phyloP scores from a whole-genome alignment of 2,113 vertebrate species.

The Lota lota region DNA sequence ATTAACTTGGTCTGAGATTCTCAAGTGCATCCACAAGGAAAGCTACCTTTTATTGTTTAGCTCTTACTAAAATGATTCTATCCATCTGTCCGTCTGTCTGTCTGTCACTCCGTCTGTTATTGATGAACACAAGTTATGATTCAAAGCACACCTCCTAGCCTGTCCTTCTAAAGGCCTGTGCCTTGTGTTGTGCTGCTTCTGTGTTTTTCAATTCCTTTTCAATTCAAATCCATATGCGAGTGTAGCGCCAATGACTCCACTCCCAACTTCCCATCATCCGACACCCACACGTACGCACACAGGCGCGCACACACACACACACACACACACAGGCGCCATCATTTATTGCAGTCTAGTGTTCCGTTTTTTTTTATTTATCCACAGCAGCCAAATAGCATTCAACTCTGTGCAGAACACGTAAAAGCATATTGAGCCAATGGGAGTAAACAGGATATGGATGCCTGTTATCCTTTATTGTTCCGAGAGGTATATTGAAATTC shows the following conservation, averaged over 20 bases:
- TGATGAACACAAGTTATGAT: no score
- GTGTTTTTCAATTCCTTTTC: no score
- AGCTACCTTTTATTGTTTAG: no score
- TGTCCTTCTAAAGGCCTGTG: no score
- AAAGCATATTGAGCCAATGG: slow-evolving; percentile 36
- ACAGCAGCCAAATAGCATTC: slow-evolving; percentile 43
- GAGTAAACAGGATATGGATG: slow-evolving; percentile 52
- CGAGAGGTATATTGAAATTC: slow-evolving; percentile 24
- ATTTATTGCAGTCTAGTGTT: slow-evolving; percentile 30
- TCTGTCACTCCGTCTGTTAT: background rate
- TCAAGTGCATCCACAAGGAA: no score
- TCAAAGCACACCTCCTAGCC: background rate
- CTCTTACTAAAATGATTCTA: background rate
- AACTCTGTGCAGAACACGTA: slow-evolving; percentile 44
- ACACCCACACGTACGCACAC: no score
- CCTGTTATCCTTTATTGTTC: slow-evolving; percentile 31
- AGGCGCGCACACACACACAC: no score
- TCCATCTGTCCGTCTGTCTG: background rate
- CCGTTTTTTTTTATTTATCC: slow-evolving; percentile 30
- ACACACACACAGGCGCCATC: slow-evolving; percentile 29
- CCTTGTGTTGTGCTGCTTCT: background rate
- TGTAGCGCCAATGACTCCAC: no score
- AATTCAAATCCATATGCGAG: no score
- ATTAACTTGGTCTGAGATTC: no score
- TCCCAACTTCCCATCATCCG: no score